Evolutionary conservation across 2,888 invertebrate species (phyloP), one percentile per base, ranked within the genome.

Genomic region (Stictocephala bisonia): DNA sequence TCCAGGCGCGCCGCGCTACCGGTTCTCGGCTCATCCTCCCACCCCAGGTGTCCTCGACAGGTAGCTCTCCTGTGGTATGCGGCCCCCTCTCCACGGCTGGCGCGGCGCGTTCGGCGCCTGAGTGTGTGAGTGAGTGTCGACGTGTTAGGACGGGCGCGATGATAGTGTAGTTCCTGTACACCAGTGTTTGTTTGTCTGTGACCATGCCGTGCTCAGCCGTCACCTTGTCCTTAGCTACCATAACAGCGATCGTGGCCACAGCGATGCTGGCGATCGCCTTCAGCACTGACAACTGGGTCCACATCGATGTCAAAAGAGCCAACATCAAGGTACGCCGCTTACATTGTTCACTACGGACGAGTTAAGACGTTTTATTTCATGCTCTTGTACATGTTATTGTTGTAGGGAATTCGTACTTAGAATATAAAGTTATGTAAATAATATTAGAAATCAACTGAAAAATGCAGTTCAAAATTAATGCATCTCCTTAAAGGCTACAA

Each of bases 211-310:
- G 95, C 88, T 95, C 95, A 82, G 96, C 97, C 83, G 93, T 96
- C 84, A 95, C 96, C 84, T 88, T 97, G 85, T 96, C 96, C 85
- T 89, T 97, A 86, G 96, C 96, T 82, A 96, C 97, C 83, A 95
- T 97, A 86, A 93, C 95, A 84, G 96, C 96, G 84, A 95, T 97
- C 85, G 92, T 97, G 84, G 95, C 96, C 82, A 93, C 96, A 83
- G 95, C 96, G 78, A 87, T 97, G 83, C 89, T 97, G 85, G 92
- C 95, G 82, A 95, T 97, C 85, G 95, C 96, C 82, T 96, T 97
- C 86, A 92, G 95, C 81, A 96, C 97, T 84, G 97, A 97, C 87
- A 97, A 97, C 88, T 97, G 97, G 97, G 89, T 95, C 82, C 94
- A 94, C 84, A 93, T 95, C 82, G 95, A 95, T 87, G 97, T 97